These are phyloP conservation scores for Helleia helle DNA, from an alignment of 2,888 invertebrate genomes.

Conservation along the genomic window DNA sequence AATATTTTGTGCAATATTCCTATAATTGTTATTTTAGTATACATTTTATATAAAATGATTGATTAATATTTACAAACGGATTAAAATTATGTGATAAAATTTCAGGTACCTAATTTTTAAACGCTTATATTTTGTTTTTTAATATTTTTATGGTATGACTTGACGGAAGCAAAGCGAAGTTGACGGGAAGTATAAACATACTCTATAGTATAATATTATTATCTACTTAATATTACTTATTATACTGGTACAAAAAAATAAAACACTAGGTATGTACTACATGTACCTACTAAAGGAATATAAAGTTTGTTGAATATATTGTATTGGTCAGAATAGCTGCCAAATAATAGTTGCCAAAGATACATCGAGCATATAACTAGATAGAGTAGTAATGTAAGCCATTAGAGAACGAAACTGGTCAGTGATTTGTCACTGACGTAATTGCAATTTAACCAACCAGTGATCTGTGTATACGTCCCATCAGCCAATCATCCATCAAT, in stretches of 20 bases:
- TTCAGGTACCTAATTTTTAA: background rate
- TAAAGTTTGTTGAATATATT: background rate
- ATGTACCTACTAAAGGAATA: background rate
- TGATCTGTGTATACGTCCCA: no score
- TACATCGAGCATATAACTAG: no score
- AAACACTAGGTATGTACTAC: background rate
- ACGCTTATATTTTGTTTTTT: background rate
- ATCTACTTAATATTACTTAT: background rate
- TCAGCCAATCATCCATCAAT: no score
- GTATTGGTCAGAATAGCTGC: background rate
- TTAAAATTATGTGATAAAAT: background rate
- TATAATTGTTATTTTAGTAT: background rate
- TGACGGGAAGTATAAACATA: background rate
- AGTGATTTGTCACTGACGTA: no score
- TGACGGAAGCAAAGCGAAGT: background rate
- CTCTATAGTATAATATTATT: no score
- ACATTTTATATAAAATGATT: background rate
- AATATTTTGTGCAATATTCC: background rate
- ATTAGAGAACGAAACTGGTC: no score
- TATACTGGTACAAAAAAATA: background rate
- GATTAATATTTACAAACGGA: background rate
- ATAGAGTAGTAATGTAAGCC: no score
- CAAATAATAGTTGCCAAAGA: no score
- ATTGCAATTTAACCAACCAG: no score
- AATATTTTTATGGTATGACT: background rate